Base-by-base conservation (phyloP, 2,797 vertebrate genomes). In the Phylloscopus collybita region DNA sequence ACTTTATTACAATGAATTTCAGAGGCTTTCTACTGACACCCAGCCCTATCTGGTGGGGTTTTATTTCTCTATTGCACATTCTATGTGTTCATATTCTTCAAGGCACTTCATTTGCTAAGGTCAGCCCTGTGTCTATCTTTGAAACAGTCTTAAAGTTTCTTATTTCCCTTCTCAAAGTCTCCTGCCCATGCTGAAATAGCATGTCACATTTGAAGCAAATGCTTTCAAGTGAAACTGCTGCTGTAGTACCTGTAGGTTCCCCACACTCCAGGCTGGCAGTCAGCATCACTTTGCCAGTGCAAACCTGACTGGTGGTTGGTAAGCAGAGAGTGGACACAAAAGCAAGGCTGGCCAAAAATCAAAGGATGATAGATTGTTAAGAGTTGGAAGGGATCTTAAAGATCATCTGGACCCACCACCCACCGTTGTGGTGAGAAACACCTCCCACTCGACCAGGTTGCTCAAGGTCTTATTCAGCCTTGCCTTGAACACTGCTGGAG, bases 161-260 rank as follows among this genome's bases (percentile, higher is more conserved):
- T 74, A 80, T 59, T 81, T 49, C 36, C 6, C 9, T 45, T 73
- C 51, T 74, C 50, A 53, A 2, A 5, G 19, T 76, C 44, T 62
- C 23, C 29, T 71, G 17, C 16, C 36, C 8, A 29, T 7, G 18
- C 60, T 86, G 44, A 87, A 94, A 73, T 44, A 51, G 22, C 34
- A 44, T 20, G 27, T 82, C 30, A n/a, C 6, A 14, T 47, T 47
- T 72, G 71, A 92, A 86, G 13, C 7, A 66, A 88, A 73, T 3
- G 7, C 25, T 81, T 93, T 29, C 44, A 73, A 53, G 49, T 4
- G 29, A 62, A 76, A 64, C 8, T 22, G 26, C 20, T 87, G 64
- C 23, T 69, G 25, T 16, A 30, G 36, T 51, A 66, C 36, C 50
- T 0, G 0, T 13, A 50, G 36, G 19, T 20, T 1, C 8, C 29